A percentile compares a stretch with the other conserved stretches of the same genome.
phyloP scores from a whole-genome alignment of 1,140 invertebrate genomes.

The Drosophila yakuba region DNA sequence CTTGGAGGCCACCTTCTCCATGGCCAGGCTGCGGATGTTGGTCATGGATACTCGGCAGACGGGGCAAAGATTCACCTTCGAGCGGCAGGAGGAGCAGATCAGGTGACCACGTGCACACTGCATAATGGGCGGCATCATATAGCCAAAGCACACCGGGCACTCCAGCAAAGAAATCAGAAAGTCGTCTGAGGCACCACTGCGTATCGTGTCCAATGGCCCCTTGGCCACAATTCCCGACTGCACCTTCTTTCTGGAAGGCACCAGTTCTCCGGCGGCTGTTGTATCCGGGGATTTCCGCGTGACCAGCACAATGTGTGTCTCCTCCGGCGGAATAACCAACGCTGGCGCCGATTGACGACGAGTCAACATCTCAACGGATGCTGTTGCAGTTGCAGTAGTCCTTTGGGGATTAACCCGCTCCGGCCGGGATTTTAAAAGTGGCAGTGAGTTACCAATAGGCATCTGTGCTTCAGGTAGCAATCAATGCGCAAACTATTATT shows the following conservation, averaged over 20 bases:
- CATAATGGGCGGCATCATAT: conserved; percentile 98
- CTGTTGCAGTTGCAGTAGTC: not conserved
- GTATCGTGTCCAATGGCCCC: not conserved
- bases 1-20: conserved; percentile 99
- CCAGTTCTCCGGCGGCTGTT: conserved; percentile 1
- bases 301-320: not conserved
- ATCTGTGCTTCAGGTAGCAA: not conserved
- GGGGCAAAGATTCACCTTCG: conserved; percentile 97
- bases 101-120: conserved; percentile 95
- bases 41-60: conserved; percentile 98
- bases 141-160: conserved; percentile 99
- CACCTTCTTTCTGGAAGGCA: not conserved
- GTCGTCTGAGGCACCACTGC: conserved; percentile 80
- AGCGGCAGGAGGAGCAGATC: conserved; percentile 96
- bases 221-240: not conserved
- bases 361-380: conserved; percentile 27
- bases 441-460: not conserved
- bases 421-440: not conserved
- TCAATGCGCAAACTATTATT: not conserved
- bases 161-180: conserved; percentile 98
- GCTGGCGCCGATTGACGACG: conserved; percentile 47
- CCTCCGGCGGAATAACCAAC: conserved; percentile 8
- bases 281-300: not conserved
- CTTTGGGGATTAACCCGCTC: not conserved
- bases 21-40: conserved; percentile 98